phyloP scores from a whole-genome alignment of 1,140 invertebrate species.

The Cotesia vestalis region DNA sequence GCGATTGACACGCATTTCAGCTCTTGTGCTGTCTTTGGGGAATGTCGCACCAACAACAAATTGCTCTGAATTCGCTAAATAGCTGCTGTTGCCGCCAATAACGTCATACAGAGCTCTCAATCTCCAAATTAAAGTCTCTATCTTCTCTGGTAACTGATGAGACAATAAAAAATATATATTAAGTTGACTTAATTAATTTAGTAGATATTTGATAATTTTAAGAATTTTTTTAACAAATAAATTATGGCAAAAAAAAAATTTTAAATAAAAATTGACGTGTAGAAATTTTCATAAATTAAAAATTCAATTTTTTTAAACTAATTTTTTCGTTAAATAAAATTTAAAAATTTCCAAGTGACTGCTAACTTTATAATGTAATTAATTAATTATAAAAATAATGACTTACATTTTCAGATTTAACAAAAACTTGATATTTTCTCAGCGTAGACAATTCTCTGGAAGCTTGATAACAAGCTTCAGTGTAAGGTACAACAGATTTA shows the following conservation, averaged over 20 bases:
- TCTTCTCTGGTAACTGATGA: conserved; percentile 52
- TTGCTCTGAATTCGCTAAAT: conserved; percentile 41
- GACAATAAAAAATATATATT: conserved; percentile 9
- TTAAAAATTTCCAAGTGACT: too few relatives aligned
- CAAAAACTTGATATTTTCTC: conserved; percentile 53
- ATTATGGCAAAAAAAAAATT: too few relatives aligned
- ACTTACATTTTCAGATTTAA: conserved; percentile 57
- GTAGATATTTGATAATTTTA: not conserved
- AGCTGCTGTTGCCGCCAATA: conserved; percentile 48
- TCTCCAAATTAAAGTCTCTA: conserved; percentile 49
- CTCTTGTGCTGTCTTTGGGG: conserved; percentile 51
- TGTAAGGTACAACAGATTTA: conserved; percentile 52
- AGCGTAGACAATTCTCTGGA: conserved; percentile 61
- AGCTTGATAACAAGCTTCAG: conserved; percentile 59
- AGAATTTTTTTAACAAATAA: too few relatives aligned
- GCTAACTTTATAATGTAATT: too few relatives aligned
- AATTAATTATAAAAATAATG: too few relatives aligned
- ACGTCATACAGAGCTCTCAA: conserved; percentile 54
- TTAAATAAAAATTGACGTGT: too few relatives aligned
- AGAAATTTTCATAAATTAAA: conserved; percentile 16
- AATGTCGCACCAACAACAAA: conserved; percentile 50
- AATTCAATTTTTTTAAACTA: conserved; percentile 18
- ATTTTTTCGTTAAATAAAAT: not conserved
- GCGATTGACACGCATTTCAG: conserved; percentile 51
- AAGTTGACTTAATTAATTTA: not conserved